phyloP scores from a whole-genome alignment of 1,140 invertebrate genomes.

The Hylyphantes graminicola region DNA sequence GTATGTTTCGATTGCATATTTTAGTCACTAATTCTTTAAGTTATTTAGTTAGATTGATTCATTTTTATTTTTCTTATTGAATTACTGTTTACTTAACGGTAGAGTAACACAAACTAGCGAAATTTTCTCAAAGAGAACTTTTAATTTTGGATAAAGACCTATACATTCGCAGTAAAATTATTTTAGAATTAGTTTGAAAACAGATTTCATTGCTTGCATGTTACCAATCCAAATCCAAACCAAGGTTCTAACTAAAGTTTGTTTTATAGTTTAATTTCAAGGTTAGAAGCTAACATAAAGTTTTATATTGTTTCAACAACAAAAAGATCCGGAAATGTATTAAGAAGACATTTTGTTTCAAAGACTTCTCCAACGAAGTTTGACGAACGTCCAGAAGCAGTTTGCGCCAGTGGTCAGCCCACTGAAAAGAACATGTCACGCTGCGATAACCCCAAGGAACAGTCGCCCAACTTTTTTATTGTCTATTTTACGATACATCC shows the following conservation, averaged over 20 bases:
- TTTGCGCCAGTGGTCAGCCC: slow-evolving; percentile 24
- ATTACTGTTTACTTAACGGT: too few species aligned
- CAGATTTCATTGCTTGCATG: too few species aligned
- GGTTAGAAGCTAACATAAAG: background rate
- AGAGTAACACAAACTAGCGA: too few species aligned
- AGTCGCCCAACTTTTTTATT: slow-evolving; percentile 20
- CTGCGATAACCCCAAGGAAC: slow-evolving; percentile 22
- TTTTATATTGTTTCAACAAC: slow-evolving; percentile 16
- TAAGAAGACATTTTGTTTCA: background rate
- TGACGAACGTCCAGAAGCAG: slow-evolving; percentile 20
- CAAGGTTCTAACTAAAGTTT: background rate
- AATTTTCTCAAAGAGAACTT: too few species aligned
- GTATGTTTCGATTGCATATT: too few species aligned
- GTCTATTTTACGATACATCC: slow-evolving; percentile 36
- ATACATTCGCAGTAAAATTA: too few species aligned
- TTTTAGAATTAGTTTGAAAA: too few species aligned
- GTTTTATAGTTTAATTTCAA: background rate
- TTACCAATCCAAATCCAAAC: too few species aligned
- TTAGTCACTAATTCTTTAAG: too few species aligned
- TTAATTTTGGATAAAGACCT: too few species aligned
- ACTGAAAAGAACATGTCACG: slow-evolving; percentile 17
- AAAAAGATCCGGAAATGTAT: background rate
- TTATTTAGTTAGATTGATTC: too few species aligned
- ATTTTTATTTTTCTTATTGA: too few species aligned
- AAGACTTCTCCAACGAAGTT: background rate